Evolutionary conservation across 1,140 invertebrate genomes (phyloP), one percentile per base, ranked within the genome.

Genomic region (Megalonaias nervosa): DNA sequence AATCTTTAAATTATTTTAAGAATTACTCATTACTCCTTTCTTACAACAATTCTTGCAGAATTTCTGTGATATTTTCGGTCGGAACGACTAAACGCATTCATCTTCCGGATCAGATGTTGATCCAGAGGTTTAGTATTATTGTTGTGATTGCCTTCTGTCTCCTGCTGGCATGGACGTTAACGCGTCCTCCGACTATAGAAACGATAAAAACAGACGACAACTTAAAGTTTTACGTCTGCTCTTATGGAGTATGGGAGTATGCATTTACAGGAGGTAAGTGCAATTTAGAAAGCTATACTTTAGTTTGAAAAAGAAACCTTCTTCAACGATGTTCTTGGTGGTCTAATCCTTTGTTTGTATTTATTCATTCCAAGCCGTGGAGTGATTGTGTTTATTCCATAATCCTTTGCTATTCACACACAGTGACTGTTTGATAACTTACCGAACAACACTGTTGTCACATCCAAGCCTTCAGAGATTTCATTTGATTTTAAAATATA

Each of bases 1-100:
- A 48, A 48, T 48, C 4, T 4, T 48, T 48, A 48, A 48, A 48
- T 9, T 6, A 1, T 48, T 48, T 48, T 48, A 11, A 5, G 38
- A 48, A 48, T 48, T 48, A 48, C 6, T 48, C 38, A 48, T 48
- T 4, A 6, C 38, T 48, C 38, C 0, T 48, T 48, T 9, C 9
- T 48, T 4, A 4, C 38, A 9, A 48, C 4, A 6, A 48, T 71
- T 80, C 72, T 91, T 92, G 5, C 90, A 97, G 96, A 84, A 97
- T 98, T 55, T 98, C 96, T 0, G 91, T 97, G 65, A 98, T 97
- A 19, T 98, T 97, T 91, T 94, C 96, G n/a, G 96, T 97, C 0
- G 97, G 97, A 88, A 97, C 96, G 31, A 95, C 96, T 0, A 96
- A 97, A 83, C 97, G 97, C 89, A 93, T 98, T n/a, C 97, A 97